A percentile compares a stretch with the other conserved stretches of the same genome.
Evolutionary conservation across 2,113 vertebrate genomes (phyloP).

Genomic region (Oryzias curvinotus): DNA sequence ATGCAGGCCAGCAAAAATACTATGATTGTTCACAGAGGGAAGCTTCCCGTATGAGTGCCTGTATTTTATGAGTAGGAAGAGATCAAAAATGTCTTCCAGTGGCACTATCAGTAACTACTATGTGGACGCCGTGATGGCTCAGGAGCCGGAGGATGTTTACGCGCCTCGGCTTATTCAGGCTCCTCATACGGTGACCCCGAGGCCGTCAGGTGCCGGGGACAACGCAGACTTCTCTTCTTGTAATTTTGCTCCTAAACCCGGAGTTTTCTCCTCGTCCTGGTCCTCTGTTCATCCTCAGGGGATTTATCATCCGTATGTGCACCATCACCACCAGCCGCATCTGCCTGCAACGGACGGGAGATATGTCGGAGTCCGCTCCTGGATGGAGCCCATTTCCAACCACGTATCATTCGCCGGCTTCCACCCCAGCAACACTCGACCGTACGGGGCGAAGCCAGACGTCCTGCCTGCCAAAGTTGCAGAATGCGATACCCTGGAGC

Average conservation of each 20-base stretch:
- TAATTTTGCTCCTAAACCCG: constrained; percentile 94
- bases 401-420: constrained; percentile 83
- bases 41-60: constrained; percentile 92
- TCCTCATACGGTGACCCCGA: constrained; percentile 85
- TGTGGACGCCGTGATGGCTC: constrained; percentile 95
- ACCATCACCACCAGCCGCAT: constrained; percentile 79
- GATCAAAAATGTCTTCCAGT: constrained; percentile 95
- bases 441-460: constrained; percentile 88
- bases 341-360: constrained; percentile 87
- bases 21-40: constrained; percentile 93
- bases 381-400: constrained; percentile 90
- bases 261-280: constrained; percentile 92
- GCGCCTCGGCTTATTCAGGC: constrained; percentile 88
- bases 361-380: constrained; percentile 89
- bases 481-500: constrained; percentile 82
- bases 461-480: constrained; percentile 80
- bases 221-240: constrained; percentile 91
- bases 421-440: constrained; percentile 78
- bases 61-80: constrained; percentile 90
- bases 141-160: constrained; percentile 92
- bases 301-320: constrained; percentile 92
- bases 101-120: constrained; percentile 96
- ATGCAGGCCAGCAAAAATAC: constrained; percentile 96
- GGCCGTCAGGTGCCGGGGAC: constrained; percentile 86
- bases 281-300: constrained; percentile 90